Evolutionary conservation across 2,888 invertebrate genomes (phyloP), one percentile per base, ranked within the genome.

Genomic region (Ennomos quercinarius): DNA sequence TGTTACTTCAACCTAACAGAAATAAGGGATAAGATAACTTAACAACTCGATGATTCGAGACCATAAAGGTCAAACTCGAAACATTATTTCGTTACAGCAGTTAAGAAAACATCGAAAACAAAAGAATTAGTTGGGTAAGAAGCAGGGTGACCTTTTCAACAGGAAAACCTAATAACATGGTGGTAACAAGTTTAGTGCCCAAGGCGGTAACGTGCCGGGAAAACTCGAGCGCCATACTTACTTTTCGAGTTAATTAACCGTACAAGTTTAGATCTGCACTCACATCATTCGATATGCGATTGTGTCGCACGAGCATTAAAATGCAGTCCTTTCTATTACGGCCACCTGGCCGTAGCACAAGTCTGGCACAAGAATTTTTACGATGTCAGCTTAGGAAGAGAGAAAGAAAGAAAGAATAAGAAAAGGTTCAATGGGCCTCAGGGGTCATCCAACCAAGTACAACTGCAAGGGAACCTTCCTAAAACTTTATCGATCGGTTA

Each of bases 201-300:
- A 74, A 70, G 84, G 88, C 86, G 41, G 76, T 76, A 76, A 80
- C 87, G 85, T 82, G 85, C 76, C 77, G 76, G 68, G 84, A 81
- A 86, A 86, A 78, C 83, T 84, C 78, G 77, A 80, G 74, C 72
- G 54, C 58, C 41, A 43, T 54, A 54, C 46, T 62, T 64, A 65
- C 72, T 83, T 83, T 82, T 78, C 77, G 72, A 78, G 76, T 82
- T 88, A 89, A 88, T 89, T 87, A 89, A 85, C 82, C 82, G 76
- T 76, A 81, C 76, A 86, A 86, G 59, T 54, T 59, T 59, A 41
- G 49, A 45, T 45, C 9, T 17, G 10, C 11, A 44, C 44, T 12
- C 44, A 58, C 48, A 37, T 1, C 5, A 0, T n/a, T 0, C 48
- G 58, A 58, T 48, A 10, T 9, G 9, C 8, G 10, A 36, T 38